Conservation (phyloP, 2,113 vertebrate species). For the Miniopterus natalensis region DNA sequence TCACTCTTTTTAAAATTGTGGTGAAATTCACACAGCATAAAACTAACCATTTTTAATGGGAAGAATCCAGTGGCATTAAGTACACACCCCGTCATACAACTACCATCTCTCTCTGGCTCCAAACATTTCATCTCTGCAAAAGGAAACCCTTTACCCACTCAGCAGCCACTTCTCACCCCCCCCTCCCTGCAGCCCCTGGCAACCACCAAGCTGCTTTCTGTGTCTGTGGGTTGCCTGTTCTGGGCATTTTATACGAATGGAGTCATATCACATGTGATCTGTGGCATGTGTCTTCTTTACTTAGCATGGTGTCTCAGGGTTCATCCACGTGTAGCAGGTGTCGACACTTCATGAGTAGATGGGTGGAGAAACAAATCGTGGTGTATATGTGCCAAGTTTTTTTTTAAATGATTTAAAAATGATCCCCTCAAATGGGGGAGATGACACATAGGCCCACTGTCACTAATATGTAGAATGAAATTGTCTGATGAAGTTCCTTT, state of each 20-base stretch:
- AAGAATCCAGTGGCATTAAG: not conserved
- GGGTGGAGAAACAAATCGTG: not conserved
- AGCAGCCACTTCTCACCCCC: not conserved
- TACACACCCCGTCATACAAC: not conserved
- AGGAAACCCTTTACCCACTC: not conserved
- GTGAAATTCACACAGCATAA: not conserved
- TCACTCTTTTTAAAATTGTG: not conserved
- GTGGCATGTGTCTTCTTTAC: not conserved
- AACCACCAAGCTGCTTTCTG: not conserved
- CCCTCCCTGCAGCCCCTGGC: not conserved
- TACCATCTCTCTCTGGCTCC: not conserved
- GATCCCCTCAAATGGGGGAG: not conserved
- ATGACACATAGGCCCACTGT: not conserved
- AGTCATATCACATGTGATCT: not conserved
- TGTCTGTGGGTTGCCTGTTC: not conserved
- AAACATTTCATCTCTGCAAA: not conserved
- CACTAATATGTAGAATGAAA: not conserved
- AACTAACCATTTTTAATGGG: not conserved
- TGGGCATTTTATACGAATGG: not conserved
- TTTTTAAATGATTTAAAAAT: not conserved
- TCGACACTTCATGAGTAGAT: not conserved
- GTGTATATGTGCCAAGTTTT: not conserved
- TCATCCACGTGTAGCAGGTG: accelerated
- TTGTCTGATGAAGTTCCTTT: not conserved
- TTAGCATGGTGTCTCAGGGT: not conserved